Base-by-base conservation (phyloP, 1,140 invertebrate genomes). In the Drosophila mayri region DNA sequence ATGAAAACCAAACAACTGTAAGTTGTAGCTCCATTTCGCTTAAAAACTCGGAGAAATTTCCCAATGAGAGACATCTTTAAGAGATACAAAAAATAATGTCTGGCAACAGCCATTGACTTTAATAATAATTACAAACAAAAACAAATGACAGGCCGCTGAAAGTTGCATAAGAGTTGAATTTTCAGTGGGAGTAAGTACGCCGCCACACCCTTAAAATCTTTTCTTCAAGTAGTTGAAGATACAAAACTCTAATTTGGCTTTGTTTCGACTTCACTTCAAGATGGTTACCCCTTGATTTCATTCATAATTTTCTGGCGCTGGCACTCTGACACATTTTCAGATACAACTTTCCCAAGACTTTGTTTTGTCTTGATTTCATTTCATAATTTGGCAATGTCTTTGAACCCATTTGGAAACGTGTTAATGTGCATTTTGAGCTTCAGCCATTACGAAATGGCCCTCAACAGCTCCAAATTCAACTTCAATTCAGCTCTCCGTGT, bases 281-380 rank as follows among this genome's bases (percentile, higher is more conserved):
- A 71, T 83, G 79, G 43, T 64, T 57, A 3, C 32, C 43, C 43
- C 63, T 65, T 72, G 75, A 65, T 62, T 79, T 75, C 58, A 72
- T 75, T 82, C 62, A 79, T 66, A 75, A 78, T 80, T 84, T 60
- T 72, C 64, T 54, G 55, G 68, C 38, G 18, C 66, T 67, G 77
- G 65, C 79, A 84, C 67, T 81, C 73, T 85, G 82, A 85, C 82
- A 85, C 72, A 85, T 85, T 81, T 78, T n/a, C 81, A 79, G 66
- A 80, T 72, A 79, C 63, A 82, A 84, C 81, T 84, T 84, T 84
- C 67, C 55, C 81, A 85, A 85, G 41, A 58, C 28, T 61, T 52
- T 58, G 30, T 79, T 74, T 63, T 62, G 57, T 46, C 41, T 76
- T 52, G 18, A 32, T 60, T 63, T 71, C 46, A 54, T 76, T 77